These are phyloP conservation scores for Palythoa grandis DNA, from an alignment of 92 coral and sea anemone species.

Conservation along the genomic window DNA sequence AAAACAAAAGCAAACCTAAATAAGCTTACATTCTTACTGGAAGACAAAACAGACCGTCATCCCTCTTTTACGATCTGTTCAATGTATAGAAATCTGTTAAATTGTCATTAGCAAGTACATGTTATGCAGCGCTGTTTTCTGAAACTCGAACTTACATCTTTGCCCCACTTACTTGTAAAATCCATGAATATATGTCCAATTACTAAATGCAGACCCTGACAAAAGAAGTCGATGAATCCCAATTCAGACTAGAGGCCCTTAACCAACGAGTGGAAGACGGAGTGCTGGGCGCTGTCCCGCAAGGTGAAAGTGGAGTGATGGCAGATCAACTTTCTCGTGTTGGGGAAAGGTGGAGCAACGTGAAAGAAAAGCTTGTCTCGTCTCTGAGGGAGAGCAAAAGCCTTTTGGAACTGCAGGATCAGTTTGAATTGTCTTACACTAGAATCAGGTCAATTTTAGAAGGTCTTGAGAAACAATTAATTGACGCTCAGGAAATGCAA, in stretches of 20 bases:
- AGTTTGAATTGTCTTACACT: constrained; percentile 24
- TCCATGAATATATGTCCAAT: too few relatives aligned
- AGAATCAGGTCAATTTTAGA: constrained; percentile 29
- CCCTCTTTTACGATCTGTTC: too few relatives aligned
- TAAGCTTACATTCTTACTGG: too few relatives aligned
- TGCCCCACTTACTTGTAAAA: too few relatives aligned
- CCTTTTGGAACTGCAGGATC: constrained; percentile 52
- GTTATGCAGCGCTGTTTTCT: too few relatives aligned
- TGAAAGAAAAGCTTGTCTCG: constrained; percentile 41
- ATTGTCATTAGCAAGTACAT: too few relatives aligned
- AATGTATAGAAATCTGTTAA: too few relatives aligned
- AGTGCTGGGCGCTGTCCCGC: constrained; percentile 42
- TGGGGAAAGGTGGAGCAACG: constrained; percentile 53
- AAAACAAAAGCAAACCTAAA: too few relatives aligned
- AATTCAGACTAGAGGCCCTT: constrained; percentile 69
- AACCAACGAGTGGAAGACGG: constrained; percentile 72
- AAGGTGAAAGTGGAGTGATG: constrained; percentile 52
- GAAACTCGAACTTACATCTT: too few relatives aligned
- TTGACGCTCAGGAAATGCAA: constrained; percentile 19
- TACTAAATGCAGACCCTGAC: constrained; percentile 57
- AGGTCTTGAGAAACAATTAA: constrained; percentile 34
- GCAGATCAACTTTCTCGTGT: constrained; percentile 57
- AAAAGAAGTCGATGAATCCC: constrained; percentile 77
- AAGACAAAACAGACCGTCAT: too few relatives aligned
- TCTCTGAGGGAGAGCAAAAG: constrained; percentile 46